These are phyloP conservation scores for Brachionichthys hirsutus DNA, from an alignment of 2,113 vertebrate genomes.

Conservation along the genomic window DNA sequence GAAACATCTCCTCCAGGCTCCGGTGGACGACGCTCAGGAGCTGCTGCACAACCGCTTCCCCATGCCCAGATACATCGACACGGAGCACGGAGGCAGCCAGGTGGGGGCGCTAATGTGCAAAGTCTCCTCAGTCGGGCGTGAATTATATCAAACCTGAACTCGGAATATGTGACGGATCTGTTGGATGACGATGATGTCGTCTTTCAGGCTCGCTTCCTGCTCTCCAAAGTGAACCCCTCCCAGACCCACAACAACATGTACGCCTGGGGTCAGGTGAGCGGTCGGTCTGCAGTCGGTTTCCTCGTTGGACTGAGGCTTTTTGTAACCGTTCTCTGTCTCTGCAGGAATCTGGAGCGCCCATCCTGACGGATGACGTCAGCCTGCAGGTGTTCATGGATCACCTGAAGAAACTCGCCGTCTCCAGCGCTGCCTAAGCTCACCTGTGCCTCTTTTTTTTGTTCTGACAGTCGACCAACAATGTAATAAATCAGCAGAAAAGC, in stretches of 20 bases:
- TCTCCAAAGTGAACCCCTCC: slow-evolving; percentile 98
- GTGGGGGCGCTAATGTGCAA: slow-evolving; percentile 60
- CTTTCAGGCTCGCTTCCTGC: slow-evolving; percentile 91
- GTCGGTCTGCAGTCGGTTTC: neutral
- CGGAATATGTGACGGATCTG: no score
- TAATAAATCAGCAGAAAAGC: neutral
- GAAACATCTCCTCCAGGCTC: slow-evolving; percentile 91
- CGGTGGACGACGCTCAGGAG: slow-evolving; percentile 93
- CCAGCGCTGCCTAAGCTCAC: slow-evolving; percentile 86
- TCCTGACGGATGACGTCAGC: slow-evolving; percentile 96
- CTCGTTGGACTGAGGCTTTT: neutral
- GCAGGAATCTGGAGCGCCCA: slow-evolving; percentile 95
- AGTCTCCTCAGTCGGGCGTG: neutral
- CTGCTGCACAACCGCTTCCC: slow-evolving; percentile 95
- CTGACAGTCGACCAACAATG: neutral
- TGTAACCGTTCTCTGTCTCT: neutral
- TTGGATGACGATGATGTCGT: neutral
- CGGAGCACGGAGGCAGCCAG: slow-evolving; percentile 97
- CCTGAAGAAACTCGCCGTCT: slow-evolving; percentile 96
- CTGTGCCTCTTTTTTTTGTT: neutral
- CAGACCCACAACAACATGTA: slow-evolving; percentile 99
- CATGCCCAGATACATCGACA: slow-evolving; percentile 97
- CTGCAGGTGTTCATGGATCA: slow-evolving; percentile 99
- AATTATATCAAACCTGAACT: no score
- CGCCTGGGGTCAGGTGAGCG: slow-evolving; percentile 91